phyloP scores from a whole-genome alignment of 1,140 invertebrate species.

The Paramacrobiotus metropolitanus region DNA sequence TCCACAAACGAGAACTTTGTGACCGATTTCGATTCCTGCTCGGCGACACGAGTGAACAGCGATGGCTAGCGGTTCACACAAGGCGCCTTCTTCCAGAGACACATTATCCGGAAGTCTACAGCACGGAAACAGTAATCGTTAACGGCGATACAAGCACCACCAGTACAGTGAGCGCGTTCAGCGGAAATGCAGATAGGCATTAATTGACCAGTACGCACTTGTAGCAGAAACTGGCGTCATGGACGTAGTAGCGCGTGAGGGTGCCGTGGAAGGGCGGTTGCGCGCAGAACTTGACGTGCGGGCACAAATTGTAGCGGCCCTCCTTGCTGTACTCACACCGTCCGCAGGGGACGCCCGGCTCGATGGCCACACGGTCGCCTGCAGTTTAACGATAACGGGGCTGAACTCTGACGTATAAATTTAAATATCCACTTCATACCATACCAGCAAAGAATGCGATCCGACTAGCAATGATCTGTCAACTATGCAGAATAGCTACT shows the following conservation, averaged over 20 bases:
- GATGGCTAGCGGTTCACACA: conserved; percentile 74
- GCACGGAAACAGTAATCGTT: no score
- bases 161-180: no score
- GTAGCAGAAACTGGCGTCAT: conserved; percentile 15
- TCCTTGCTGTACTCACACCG: conserved; percentile 56
- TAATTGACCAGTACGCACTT: no score
- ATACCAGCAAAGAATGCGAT: no score
- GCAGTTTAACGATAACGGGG: conserved; percentile 6
- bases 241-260: conserved; percentile 13
- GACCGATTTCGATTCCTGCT: conserved; percentile 42
- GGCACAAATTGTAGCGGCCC: conserved; percentile 71
- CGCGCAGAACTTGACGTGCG: conserved; percentile 59
- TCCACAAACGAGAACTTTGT: conserved; percentile 57
- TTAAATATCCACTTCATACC: no score
- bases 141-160: no score
- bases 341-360: conserved; percentile 69
- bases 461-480: no score
- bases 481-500: no score
- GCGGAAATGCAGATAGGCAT: no score
- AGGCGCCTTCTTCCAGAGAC: conserved; percentile 65
- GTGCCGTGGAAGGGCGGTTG: conserved; percentile 64
- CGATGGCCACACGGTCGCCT: conserved; percentile 76
- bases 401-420: no score
- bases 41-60: conserved; percentile 70
- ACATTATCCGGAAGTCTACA: conserved; percentile 63